Evolutionary conservation across 1,140 invertebrate species (phyloP).

Genomic region (Phymorhynchus buccinoides): DNA sequence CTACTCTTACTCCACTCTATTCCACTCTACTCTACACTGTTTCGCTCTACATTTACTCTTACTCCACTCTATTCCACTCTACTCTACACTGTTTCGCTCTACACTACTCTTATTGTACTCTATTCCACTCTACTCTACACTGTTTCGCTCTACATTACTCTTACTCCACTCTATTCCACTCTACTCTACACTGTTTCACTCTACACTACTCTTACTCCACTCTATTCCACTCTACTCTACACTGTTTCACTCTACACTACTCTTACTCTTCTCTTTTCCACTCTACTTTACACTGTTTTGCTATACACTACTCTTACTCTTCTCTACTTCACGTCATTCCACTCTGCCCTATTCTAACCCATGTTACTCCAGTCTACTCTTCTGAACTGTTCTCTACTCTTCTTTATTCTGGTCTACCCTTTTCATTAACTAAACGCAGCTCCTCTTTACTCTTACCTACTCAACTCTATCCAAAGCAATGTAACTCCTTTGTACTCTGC

Average conservation of each 20-base stretch:
- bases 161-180: not conserved
- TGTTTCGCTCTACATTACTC: not conserved
- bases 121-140: not conserved
- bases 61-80: not conserved
- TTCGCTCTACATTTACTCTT: not conserved
- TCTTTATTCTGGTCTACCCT: not conserved
- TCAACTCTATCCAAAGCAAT: no score
- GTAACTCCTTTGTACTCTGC: no score
- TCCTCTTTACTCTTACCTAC: not conserved
- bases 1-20: constrained; percentile 22
- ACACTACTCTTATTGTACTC: not conserved
- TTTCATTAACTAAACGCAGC: no score
- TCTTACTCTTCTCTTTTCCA: not conserved
- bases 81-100: not conserved
- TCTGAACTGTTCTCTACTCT: no score
- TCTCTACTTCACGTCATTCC: constrained; percentile 6
- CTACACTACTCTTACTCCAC: constrained; percentile 20
- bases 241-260: constrained; percentile 23
- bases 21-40: not conserved
- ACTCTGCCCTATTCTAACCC: not conserved
- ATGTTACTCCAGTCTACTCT: not conserved
- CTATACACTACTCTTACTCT: not conserved
- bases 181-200: not conserved
- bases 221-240: constrained; percentile 14
- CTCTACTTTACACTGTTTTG: not conserved